phyloP scores from a whole-genome alignment of 2,113 vertebrate genomes.

The Synchiropus splendidus region DNA sequence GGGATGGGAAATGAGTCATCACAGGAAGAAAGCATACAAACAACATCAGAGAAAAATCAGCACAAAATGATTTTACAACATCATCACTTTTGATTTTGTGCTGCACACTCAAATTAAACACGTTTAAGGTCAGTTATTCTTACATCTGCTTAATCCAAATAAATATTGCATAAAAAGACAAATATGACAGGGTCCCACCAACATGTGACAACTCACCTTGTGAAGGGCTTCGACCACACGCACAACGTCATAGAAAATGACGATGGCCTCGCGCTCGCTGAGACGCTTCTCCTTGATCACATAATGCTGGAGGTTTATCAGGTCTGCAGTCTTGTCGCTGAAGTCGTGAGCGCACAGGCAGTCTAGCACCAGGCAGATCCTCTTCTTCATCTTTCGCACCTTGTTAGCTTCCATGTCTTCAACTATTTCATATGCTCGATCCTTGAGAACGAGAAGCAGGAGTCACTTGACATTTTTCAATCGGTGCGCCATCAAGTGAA shows the following conservation, averaged over 20 bases:
- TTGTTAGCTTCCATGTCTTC: constrained; percentile 85
- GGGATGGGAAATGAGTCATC: constrained; percentile 34
- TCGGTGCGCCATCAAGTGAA: no score
- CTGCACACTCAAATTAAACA: no score
- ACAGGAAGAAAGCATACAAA: constrained; percentile 5
- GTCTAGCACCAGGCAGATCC: constrained; percentile 94
- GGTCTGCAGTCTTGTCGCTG: constrained; percentile 92
- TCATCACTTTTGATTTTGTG: no score
- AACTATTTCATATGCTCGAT: constrained; percentile 86
- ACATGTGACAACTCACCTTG: constrained; percentile 69
- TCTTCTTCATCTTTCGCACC: constrained; percentile 88
- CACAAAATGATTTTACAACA: no score
- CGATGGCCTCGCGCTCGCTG: constrained; percentile 89
- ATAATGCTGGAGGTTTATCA: constrained; percentile 98
- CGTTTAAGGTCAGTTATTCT: no score
- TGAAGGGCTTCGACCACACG: constrained; percentile 95
- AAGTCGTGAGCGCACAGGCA: constrained; percentile 96
- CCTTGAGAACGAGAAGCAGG: constrained; percentile 54
- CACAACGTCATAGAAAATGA: constrained; percentile 97
- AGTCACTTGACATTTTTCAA: no score
- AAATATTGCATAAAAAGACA: no score
- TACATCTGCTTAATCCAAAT: no score
- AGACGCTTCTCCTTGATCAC: constrained; percentile 97
- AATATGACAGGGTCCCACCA: no score
- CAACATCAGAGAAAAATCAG: neutral